These are phyloP conservation scores for Salvelinus fontinalis DNA, from an alignment of 2,113 vertebrate genomes.

Conservation along the genomic window DNA sequence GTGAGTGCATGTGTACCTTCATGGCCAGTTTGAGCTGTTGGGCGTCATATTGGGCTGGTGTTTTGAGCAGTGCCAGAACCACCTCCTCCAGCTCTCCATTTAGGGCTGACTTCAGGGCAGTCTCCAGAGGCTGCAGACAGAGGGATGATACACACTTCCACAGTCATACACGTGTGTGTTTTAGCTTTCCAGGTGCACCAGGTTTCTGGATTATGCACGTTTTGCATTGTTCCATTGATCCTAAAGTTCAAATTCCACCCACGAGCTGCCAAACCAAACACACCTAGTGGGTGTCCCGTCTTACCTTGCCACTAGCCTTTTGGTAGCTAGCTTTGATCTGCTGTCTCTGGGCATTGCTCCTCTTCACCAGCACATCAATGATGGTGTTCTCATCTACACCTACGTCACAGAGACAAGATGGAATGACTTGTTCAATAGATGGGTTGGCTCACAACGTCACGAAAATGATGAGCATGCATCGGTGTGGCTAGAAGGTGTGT, in stretches of 20 bases:
- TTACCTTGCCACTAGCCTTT: conserved; percentile 86
- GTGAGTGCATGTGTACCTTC: conserved; percentile 59
- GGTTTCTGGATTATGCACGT: background rate
- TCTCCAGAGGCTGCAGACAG: conserved; percentile 78
- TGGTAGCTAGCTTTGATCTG: conserved; percentile 89
- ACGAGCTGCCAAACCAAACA: background rate
- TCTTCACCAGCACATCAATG: conserved; percentile 87
- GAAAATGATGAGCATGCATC: too few relatives aligned
- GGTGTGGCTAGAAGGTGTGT: too few relatives aligned
- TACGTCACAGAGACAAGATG: conserved; percentile 44
- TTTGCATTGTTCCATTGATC: background rate
- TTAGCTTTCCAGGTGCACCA: too few relatives aligned
- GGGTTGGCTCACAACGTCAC: too few relatives aligned
- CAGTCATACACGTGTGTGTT: background rate
- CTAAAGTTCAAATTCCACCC: too few relatives aligned
- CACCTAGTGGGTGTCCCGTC: background rate
- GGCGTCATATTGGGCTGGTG: conserved; percentile 90
- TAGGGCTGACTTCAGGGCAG: conserved; percentile 81
- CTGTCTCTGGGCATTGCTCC: conserved; percentile 88
- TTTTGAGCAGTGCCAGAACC: conserved; percentile 84
- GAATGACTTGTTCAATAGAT: background rate
- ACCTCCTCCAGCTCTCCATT: conserved; percentile 85
- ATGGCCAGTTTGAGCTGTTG: conserved; percentile 77
- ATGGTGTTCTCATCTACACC: conserved; percentile 95
- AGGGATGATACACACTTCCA: background rate